Conservation (phyloP, 2,113 vertebrate species). For the Apteryx owenii region DNA sequence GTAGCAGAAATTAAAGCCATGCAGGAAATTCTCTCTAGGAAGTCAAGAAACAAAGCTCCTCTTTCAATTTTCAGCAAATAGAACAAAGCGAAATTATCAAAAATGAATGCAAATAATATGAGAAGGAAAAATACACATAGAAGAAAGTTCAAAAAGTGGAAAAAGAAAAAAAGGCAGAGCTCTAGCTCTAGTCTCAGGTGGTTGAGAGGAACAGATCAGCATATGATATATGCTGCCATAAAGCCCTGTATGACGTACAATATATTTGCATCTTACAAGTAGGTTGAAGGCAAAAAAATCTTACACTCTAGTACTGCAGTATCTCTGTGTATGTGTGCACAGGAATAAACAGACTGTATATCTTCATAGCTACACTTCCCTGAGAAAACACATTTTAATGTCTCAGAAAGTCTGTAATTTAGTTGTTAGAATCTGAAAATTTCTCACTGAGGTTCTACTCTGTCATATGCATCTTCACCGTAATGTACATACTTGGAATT, state of each 20-base stretch:
- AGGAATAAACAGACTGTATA: conserved; percentile 44
- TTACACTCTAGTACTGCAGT: conserved; percentile 5
- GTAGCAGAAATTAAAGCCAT: background rate
- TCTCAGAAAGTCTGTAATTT: background rate
- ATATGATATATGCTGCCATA: background rate
- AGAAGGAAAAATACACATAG: background rate
- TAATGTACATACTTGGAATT: background rate
- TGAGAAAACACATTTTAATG: conserved; percentile 18
- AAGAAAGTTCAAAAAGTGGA: background rate
- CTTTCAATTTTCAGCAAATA: background rate
- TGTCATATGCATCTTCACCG: background rate
- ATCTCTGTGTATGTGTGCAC: conserved; percentile 9
- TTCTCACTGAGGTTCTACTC: conserved; percentile 11
- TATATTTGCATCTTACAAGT: conserved; percentile 9
- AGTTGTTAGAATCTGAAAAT: background rate
- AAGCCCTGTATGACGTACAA: background rate
- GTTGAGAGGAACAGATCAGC: background rate
- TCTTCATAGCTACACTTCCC: conserved; percentile 18
- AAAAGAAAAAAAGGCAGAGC: background rate
- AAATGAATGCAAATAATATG: background rate
- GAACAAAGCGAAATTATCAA: background rate
- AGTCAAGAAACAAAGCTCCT: background rate
- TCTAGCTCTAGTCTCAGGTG: background rate
- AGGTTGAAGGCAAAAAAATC: conserved; percentile 16
- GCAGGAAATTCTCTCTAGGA: background rate